These are phyloP conservation scores for Anarsia innoxiella DNA, from an alignment of 2,888 invertebrate species.

Conservation along the genomic window DNA sequence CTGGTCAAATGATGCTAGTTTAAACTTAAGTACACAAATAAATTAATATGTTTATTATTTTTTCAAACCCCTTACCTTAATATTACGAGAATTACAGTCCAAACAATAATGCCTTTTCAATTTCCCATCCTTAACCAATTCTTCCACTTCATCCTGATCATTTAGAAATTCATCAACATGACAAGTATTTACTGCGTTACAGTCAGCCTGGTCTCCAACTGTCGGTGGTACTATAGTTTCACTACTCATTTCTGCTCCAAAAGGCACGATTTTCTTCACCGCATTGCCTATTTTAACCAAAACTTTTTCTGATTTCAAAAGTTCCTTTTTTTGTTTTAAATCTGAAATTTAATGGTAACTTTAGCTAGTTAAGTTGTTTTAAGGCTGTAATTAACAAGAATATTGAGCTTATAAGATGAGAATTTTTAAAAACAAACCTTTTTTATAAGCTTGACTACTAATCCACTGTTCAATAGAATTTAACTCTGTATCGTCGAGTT, in stretches of 20 bases:
- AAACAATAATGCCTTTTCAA: slow-evolving; percentile 49
- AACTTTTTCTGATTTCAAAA: slow-evolving; percentile 37
- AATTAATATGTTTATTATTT: too few relatives aligned
- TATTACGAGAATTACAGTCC: slow-evolving; percentile 53
- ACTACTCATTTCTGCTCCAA: slow-evolving; percentile 51
- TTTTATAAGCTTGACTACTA: slow-evolving; percentile 44
- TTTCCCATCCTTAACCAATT: slow-evolving; percentile 45
- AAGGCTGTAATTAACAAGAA: too few relatives aligned
- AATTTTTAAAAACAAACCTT: too few relatives aligned
- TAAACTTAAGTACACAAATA: slow-evolving; percentile 3
- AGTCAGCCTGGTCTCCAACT: slow-evolving; percentile 69
- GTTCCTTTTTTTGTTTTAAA: slow-evolving; percentile 36
- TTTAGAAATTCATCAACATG: slow-evolving; percentile 83
- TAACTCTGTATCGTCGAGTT: slow-evolving; percentile 41
- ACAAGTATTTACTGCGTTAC: slow-evolving; percentile 65
- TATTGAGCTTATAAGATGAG: too few relatives aligned
- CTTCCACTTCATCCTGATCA: slow-evolving; percentile 77
- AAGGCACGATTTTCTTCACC: slow-evolving; percentile 51
- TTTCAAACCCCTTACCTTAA: slow-evolving; percentile 46
- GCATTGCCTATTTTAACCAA: slow-evolving; percentile 47
- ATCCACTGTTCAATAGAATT: slow-evolving; percentile 55
- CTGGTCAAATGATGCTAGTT: too few relatives aligned
- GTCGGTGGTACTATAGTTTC: slow-evolving; percentile 56
- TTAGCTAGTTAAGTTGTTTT: too few relatives aligned
- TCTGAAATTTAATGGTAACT: too few relatives aligned